Evolutionary conservation across 2,888 invertebrate genomes (phyloP).

Genomic region (Metopia argyrocephala): DNA sequence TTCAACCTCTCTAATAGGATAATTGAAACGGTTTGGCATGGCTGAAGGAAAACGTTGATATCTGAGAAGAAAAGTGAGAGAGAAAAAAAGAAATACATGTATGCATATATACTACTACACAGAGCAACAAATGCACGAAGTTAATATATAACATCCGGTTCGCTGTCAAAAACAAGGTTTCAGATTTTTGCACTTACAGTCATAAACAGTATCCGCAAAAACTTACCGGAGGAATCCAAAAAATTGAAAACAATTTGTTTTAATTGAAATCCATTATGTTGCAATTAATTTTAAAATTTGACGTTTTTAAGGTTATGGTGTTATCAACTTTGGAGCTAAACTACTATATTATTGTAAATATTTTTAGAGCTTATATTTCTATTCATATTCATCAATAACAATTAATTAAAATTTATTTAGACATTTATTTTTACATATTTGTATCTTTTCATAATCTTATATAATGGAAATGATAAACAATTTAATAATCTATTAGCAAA

Average conservation of each 20-base stretch:
- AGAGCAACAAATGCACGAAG: not conserved
- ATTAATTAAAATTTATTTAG: conserved; percentile 55
- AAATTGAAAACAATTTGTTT: not conserved
- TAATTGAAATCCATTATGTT: conserved; percentile 29
- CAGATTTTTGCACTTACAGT: conserved; percentile 36
- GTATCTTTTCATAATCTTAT: conserved; percentile 30
- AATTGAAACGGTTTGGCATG: conserved; percentile 58
- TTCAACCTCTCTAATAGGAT: conserved; percentile 55
- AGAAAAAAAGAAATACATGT: conserved; percentile 10
- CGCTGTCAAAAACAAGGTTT: conserved; percentile 24
- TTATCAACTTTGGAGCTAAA: not conserved
- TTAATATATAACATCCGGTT: not conserved
- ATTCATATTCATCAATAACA: conserved; percentile 56
- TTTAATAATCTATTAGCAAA: conserved; percentile 44
- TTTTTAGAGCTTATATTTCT: not conserved
- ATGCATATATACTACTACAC: not conserved
- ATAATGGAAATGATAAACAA: conserved; percentile 51
- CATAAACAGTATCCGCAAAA: conserved; percentile 25
- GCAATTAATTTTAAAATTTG: not conserved
- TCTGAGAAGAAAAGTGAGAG: conserved; percentile 45
- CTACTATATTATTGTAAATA: not conserved
- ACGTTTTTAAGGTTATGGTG: not conserved
- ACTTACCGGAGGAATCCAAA: conserved; percentile 48
- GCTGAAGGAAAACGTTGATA: conserved; percentile 56
- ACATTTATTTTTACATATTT: conserved; percentile 43